Evolutionary conservation across 2,113 vertebrate genomes (phyloP).

Genomic region (Vidua macroura): DNA sequence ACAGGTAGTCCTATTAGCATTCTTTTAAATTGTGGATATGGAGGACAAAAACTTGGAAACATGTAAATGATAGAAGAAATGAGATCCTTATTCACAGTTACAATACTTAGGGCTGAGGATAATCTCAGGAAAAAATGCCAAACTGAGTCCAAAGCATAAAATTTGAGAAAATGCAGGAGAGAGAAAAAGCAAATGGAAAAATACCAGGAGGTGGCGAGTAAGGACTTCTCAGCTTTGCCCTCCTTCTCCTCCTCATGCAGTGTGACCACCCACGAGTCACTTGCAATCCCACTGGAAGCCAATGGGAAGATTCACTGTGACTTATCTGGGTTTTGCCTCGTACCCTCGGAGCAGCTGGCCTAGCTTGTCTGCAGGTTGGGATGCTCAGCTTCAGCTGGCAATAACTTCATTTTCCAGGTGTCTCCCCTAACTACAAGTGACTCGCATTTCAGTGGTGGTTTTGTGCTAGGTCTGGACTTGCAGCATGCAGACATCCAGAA

Average conservation of each 20-base stretch:
- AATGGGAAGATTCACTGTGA: neutral
- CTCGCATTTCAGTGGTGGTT: neutral
- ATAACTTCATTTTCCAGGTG: neutral
- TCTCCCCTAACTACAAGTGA: neutral
- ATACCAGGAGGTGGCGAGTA: neutral
- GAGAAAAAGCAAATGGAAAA: conserved; percentile 21
- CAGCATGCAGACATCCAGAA: neutral
- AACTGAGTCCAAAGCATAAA: neutral
- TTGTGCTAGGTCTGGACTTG: neutral
- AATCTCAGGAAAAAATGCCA: conserved; percentile 10
- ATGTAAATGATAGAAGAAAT: conserved; percentile 38
- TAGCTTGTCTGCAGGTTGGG: neutral
- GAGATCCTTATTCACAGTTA: conserved; percentile 3
- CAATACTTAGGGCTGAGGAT: neutral
- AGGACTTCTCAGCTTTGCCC: neutral
- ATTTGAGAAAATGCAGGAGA: neutral
- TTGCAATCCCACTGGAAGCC: neutral
- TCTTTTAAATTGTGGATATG: conserved; percentile 30
- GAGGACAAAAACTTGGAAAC: conserved; percentile 57
- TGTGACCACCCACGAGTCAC: neutral
- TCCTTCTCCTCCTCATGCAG: neutral
- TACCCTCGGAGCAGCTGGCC: neutral
- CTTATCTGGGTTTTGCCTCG: neutral
- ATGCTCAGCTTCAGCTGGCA: neutral
- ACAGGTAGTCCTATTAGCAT: conserved; percentile 52